Percentiles rank a stretch among this genome's conserved stretches.
Conservation (phyloP, 2,888 invertebrate species). For the Tupiocoris notatus region DNA sequence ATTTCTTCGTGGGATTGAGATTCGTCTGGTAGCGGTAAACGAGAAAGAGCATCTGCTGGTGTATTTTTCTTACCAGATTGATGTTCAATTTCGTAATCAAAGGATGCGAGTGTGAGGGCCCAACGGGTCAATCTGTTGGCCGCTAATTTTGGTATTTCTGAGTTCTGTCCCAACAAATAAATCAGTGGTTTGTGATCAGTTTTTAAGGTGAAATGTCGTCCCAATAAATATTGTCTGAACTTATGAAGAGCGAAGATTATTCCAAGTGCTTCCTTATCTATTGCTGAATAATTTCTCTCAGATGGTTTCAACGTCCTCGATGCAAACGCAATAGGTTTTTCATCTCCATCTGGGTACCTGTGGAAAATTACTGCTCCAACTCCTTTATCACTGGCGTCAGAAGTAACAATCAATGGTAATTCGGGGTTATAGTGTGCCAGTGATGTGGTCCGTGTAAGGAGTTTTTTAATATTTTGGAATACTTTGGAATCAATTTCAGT, state of each 20-base stretch:
- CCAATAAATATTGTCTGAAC: too few relatives aligned
- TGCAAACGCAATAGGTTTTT: constrained; percentile 1
- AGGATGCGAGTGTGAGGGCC: not conserved
- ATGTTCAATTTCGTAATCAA: not conserved
- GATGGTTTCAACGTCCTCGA: constrained; percentile 1
- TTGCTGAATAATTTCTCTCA: not conserved
- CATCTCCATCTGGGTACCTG: not conserved
- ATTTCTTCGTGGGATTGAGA: too few relatives aligned
- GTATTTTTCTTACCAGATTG: not conserved
- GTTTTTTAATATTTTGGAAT: not conserved
- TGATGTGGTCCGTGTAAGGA: not conserved
- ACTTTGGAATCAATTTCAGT: not conserved
- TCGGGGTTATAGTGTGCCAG: not conserved
- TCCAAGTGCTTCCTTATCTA: too few relatives aligned
- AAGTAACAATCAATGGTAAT: not conserved
- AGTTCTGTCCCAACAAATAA: not conserved
- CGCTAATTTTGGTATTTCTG: not conserved
- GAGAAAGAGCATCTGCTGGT: not conserved
- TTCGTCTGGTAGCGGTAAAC: not conserved
- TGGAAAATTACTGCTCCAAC: constrained; percentile 1
- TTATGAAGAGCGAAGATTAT: too few relatives aligned
- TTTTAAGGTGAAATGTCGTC: too few relatives aligned
- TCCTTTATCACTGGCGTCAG: constrained; percentile 6
- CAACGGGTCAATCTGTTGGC: not conserved
- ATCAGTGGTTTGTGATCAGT: not conserved